These are phyloP conservation scores for Siphonodentalium dalli DNA, from an alignment of 2,888 invertebrate species.

Conservation along the genomic window DNA sequence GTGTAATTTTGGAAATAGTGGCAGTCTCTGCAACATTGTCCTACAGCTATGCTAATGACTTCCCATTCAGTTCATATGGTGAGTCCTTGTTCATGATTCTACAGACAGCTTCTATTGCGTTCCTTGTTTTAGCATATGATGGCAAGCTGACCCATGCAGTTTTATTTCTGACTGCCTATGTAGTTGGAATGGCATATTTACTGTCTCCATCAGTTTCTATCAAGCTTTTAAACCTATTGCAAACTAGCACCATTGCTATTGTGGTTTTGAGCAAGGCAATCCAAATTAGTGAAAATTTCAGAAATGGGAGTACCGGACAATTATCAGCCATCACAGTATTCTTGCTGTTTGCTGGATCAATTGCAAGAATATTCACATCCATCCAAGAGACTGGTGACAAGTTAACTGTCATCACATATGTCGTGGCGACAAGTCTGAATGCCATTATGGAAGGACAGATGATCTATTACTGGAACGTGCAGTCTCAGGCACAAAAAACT, in stretches of 20 bases:
- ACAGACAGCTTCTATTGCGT: slow-evolving; percentile 86
- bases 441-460: slow-evolving; percentile 84
- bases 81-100: slow-evolving; percentile 88
- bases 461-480: slow-evolving; percentile 66
- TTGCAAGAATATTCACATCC: slow-evolving; percentile 96
- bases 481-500: too few relatives aligned
- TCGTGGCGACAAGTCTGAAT: slow-evolving; percentile 74
- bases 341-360: slow-evolving; percentile 85
- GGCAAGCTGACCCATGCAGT: slow-evolving; percentile 71
- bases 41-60: slow-evolving; percentile 87
- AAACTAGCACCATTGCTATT: slow-evolving; percentile 85
- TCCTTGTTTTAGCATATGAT: slow-evolving; percentile 82
- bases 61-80: slow-evolving; percentile 98
- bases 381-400: slow-evolving; percentile 95
- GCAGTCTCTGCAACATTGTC: slow-evolving; percentile 88
- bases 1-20: slow-evolving; percentile 85
- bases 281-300: slow-evolving; percentile 87
- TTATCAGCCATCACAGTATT: slow-evolving; percentile 88
- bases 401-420: slow-evolving; percentile 79
- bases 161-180: slow-evolving; percentile 73
- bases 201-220: slow-evolving; percentile 80
- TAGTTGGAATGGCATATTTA: slow-evolving; percentile 72
- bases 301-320: slow-evolving; percentile 91
- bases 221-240: slow-evolving; percentile 80
- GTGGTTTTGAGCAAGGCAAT: slow-evolving; percentile 88